Evolutionary conservation across 2,113 vertebrate species (phyloP).

Genomic region (Ictalurus furcatus): DNA sequence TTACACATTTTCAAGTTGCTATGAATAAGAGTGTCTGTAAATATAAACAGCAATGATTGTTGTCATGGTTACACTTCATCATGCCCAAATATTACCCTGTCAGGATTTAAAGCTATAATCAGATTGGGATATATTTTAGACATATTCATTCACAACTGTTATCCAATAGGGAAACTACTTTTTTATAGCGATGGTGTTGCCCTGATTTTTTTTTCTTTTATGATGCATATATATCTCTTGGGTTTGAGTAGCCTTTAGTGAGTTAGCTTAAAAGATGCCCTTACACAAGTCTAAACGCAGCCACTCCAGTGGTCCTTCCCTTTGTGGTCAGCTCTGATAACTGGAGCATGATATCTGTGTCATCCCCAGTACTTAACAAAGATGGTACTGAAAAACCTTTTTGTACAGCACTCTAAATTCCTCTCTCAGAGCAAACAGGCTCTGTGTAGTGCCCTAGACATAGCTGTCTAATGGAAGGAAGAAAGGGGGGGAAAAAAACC

Average conservation of each 20-base stretch:
- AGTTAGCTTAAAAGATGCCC: not conserved
- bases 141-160: not conserved
- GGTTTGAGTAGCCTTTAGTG: not conserved
- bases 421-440: constrained; percentile 62
- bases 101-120: not conserved
- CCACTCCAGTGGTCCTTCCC: constrained; percentile 40
- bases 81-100: not conserved
- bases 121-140: not conserved
- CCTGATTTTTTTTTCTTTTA: not conserved
- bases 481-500: constrained; percentile 4
- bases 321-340: constrained; percentile 68
- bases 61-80: not conserved
- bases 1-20: not conserved
- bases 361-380: constrained; percentile 66
- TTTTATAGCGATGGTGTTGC: not conserved
- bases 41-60: not conserved
- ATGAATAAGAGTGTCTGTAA: not conserved
- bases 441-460: constrained; percentile 19
- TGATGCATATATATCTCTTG: not conserved
- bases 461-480: constrained; percentile 28
- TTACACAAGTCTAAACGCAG: not conserved
- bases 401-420: constrained; percentile 66
- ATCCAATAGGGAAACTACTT: not conserved
- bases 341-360: constrained; percentile 69
- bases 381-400: constrained; percentile 67